Evolutionary conservation across 2,797 vertebrate species (phyloP), one percentile per base, ranked within the genome.

Genomic region (Rachycentron canadum): DNA sequence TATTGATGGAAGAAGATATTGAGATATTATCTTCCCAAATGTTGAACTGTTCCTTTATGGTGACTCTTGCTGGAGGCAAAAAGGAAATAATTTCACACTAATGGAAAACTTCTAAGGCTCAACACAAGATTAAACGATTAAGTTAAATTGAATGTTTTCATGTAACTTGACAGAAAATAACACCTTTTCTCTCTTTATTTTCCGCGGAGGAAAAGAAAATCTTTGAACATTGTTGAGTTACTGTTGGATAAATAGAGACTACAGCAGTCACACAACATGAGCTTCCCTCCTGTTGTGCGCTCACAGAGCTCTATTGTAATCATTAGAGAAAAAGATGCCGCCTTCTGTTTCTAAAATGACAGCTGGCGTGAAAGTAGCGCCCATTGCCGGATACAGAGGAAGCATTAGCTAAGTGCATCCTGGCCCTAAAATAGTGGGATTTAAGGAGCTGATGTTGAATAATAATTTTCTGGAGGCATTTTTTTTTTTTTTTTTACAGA

Each of bases 401-500:
- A 36, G 73, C 86, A 70, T 88, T 67, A 82, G 60, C 61, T 73
- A 60, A 86, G 63, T 67, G 68, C 73, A 47, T 23, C 28, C 64
- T 60, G 67, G 7, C 17, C 56, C 59, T 23, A 40, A 82, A 85
- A 82, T 17, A 41, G 61, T 26, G 9, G 70, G 81, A 84, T 87
- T 84, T 81, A 32, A 75, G 57, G 67, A 23, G 53, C 40, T 25
- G n/a, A 5, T 14, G 8, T 6, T 23, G 19, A 71, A 50, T 43
- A 8, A 68, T 50, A 63, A 67, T 60, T 81, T 81, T 82, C 43
- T 53, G 63, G 57, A 45, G 3, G 62, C 28, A 12, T 64, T 78
- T 58, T 30, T 71, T 69, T 58, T 30, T 71, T 69, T 74, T 71
- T 66, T 74, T 34, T 43, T 60, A 50, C 53, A 82, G 25, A 72